These are phyloP conservation scores for Eupithecia vulgata DNA, from an alignment of 2,888 invertebrate species.

Conservation along the genomic window DNA sequence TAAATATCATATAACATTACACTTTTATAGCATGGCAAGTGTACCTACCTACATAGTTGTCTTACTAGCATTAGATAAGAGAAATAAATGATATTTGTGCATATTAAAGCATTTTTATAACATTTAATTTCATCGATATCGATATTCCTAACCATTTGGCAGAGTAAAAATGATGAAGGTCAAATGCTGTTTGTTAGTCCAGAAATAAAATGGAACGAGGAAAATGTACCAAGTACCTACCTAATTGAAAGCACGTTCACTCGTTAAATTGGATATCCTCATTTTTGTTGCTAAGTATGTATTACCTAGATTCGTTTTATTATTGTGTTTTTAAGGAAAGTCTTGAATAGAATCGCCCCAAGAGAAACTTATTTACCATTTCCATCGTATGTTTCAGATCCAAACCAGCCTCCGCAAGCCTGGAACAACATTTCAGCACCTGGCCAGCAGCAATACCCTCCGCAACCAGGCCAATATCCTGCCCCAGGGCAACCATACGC, in stretches of 20 bases:
- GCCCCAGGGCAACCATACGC: constrained; percentile 48
- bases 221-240: not conserved
- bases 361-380: not conserved
- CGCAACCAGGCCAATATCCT: constrained; percentile 54
- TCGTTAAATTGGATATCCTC: constrained; percentile 1
- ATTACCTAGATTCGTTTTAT: not conserved
- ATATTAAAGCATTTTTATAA: not conserved
- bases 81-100: too few species aligned
- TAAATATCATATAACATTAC: not conserved
- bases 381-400: constrained; percentile 59
- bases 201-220: not conserved
- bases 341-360: not conserved
- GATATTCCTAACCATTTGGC: not conserved
- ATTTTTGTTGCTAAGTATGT: not conserved
- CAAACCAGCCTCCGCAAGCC: constrained; percentile 64
- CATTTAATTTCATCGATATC: not conserved
- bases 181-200: constrained; percentile 5
- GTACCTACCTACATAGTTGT: not conserved
- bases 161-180: constrained; percentile 1
- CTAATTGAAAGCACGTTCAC: not conserved
- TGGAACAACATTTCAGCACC: constrained; percentile 41
- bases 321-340: not conserved
- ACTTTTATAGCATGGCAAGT: not conserved
- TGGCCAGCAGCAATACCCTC: constrained; percentile 45
- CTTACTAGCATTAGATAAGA: too few species aligned